Evolutionary conservation across 1,140 invertebrate species (phyloP).

Genomic region (Lepeophtheirus salmonis): DNA sequence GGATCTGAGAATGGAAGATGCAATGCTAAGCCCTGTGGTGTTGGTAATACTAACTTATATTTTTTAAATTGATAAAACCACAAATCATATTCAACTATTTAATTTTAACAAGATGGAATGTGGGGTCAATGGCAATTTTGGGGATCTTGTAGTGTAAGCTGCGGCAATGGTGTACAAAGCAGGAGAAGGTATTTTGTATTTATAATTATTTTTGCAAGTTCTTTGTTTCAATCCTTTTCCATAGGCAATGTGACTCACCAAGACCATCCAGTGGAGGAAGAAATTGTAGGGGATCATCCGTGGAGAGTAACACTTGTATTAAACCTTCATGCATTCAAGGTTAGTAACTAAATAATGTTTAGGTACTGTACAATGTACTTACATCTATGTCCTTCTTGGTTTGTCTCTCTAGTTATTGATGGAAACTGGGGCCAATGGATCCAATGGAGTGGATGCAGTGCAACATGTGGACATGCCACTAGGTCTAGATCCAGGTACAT

Average conservation of each 20-base stretch:
- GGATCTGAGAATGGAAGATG: background rate
- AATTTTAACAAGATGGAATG: background rate
- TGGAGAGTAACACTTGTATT: too few species aligned
- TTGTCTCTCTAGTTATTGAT: slow-evolving; percentile 22
- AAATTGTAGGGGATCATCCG: background rate
- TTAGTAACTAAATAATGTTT: background rate
- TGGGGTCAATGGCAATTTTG: background rate
- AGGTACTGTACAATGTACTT: background rate
- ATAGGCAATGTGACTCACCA: background rate
- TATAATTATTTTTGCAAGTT: too few species aligned
- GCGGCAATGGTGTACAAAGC: background rate
- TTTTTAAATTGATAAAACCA: background rate
- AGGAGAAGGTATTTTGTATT: too few species aligned
- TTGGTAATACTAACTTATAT: too few species aligned
- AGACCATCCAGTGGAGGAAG: background rate
- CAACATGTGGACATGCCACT: slow-evolving; percentile 41
- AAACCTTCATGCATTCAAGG: background rate
- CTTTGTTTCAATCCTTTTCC: too few species aligned
- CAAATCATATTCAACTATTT: background rate
- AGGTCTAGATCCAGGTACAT: slow-evolving; percentile 31
- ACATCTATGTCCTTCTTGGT: too few species aligned
- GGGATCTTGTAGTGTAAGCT: background rate
- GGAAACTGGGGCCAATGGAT: slow-evolving; percentile 31
- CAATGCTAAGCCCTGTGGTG: background rate
- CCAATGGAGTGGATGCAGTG: slow-evolving; percentile 28